Conservation (phyloP, 2,888 invertebrate genomes). For the Beris chalybata region DNA sequence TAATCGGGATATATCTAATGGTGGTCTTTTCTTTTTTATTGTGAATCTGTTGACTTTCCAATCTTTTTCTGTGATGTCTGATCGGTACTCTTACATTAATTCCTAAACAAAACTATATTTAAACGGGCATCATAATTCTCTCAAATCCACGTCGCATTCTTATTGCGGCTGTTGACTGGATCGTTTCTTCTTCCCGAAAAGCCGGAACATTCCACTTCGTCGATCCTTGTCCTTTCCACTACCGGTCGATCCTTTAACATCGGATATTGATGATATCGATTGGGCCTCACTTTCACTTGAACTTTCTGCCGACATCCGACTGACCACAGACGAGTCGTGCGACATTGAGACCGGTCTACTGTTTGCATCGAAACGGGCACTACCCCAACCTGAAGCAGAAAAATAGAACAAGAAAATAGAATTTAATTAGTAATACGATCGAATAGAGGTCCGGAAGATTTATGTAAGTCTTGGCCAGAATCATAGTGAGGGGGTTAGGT, state of each 20-base stretch:
- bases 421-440: too few species aligned
- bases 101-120: too few species aligned
- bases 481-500: too few species aligned
- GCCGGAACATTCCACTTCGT: conserved; percentile 51
- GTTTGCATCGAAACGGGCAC: conserved; percentile 50
- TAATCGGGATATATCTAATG: too few species aligned
- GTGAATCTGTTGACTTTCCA: too few species aligned
- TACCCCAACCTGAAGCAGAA: conserved; percentile 52
- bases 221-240: conserved; percentile 40
- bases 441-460: too few species aligned
- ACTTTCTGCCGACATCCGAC: conserved; percentile 54
- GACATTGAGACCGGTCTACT: conserved; percentile 51
- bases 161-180: conserved; percentile 48
- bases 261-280: conserved; percentile 54
- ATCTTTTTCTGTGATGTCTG: too few species aligned
- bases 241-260: conserved; percentile 45
- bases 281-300: conserved; percentile 57
- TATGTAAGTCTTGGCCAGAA: too few species aligned
- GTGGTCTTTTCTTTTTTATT: too few species aligned
- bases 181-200: conserved; percentile 53
- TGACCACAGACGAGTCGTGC: conserved; percentile 49
- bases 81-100: too few species aligned
- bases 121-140: background rate
- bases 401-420: too few species aligned
- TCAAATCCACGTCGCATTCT: conserved; percentile 17